Conservation (phyloP, 2,113 vertebrate species). For the Mastomys natalensis region DNA sequence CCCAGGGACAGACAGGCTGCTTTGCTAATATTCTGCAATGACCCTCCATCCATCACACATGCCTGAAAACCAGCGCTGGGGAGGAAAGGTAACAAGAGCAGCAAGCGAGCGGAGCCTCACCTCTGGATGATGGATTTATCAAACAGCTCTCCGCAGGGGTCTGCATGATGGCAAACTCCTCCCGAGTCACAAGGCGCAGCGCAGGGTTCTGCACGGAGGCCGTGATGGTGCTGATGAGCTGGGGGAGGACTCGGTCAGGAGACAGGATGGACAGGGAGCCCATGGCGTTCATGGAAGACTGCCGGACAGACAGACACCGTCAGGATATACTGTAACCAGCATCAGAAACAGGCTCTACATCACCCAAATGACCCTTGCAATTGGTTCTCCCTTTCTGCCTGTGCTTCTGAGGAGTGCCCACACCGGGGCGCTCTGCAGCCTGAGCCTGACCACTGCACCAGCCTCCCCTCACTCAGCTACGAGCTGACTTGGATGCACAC, state of each 20-base stretch:
- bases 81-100: too few species aligned
- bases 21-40: background rate
- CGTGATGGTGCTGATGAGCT: constrained; percentile 91
- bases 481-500: background rate
- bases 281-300: constrained; percentile 92
- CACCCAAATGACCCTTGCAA: background rate
- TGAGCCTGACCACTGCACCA: background rate
- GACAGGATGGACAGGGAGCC: constrained; percentile 92
- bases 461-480: background rate
- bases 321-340: background rate
- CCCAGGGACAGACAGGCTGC: background rate
- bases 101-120: constrained; percentile 78
- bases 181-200: constrained; percentile 92
- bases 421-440: accelerated
- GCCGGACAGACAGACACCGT: constrained; percentile 79
- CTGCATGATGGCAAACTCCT: constrained; percentile 96
- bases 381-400: background rate
- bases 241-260: constrained; percentile 92
- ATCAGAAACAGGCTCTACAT: background rate
- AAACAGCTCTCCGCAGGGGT: constrained; percentile 94
- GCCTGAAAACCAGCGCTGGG: background rate
- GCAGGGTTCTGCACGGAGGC: constrained; percentile 90
- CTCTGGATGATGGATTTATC: constrained; percentile 97
- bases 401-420: background rate
- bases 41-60: background rate